Percentiles rank a stretch among this genome's conserved stretches.
Evolutionary conservation across 2,113 vertebrate genomes (phyloP).

Genomic region (Bucco capensis): DNA sequence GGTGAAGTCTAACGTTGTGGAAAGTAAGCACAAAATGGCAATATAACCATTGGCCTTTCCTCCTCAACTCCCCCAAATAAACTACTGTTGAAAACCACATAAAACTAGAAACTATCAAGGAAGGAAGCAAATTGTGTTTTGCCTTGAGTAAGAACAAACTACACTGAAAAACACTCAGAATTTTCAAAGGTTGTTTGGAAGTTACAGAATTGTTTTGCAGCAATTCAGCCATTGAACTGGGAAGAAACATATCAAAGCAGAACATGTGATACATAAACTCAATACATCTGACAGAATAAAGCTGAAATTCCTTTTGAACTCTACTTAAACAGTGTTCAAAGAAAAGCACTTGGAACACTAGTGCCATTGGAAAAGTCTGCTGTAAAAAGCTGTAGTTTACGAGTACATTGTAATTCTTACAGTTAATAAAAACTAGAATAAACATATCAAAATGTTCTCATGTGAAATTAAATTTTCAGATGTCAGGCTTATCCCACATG

Average conservation of each 20-base stretch:
- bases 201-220: background rate
- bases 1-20: background rate
- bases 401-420: background rate
- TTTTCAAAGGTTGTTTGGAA: background rate
- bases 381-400: background rate
- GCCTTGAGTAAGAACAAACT: background rate
- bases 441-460: background rate
- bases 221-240: background rate
- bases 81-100: background rate
- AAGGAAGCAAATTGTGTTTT: background rate
- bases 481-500: background rate
- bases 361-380: background rate
- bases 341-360: background rate
- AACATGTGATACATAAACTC: background rate
- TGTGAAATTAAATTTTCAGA: background rate
- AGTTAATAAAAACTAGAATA: background rate
- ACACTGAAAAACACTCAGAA: background rate
- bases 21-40: background rate
- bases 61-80: background rate
- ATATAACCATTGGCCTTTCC: background rate
- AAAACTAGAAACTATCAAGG: background rate
- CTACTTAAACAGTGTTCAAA: background rate
- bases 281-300: background rate
- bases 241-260: background rate
- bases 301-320: background rate